Percentiles rank a stretch among this genome's conserved stretches.
Evolutionary conservation across 2,888 invertebrate species (phyloP).

Genomic region (Drosophila ezoana): DNA sequence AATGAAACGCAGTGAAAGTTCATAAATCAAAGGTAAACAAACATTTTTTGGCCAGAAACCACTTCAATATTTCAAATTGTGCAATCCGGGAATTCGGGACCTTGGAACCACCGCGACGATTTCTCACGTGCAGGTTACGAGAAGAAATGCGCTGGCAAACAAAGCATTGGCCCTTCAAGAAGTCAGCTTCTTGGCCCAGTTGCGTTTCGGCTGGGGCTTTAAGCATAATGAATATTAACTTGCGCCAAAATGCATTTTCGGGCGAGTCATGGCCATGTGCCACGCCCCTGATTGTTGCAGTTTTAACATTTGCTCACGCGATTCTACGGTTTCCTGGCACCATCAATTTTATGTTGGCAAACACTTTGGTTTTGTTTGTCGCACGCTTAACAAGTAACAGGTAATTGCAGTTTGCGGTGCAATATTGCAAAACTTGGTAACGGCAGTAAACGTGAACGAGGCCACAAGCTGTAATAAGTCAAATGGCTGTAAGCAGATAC

Average conservation of each 20-base stretch:
- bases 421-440: slow-evolving; percentile 53
- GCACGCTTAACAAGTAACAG: slow-evolving; percentile 56
- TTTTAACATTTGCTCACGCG: slow-evolving; percentile 48
- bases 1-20: slow-evolving; percentile 36
- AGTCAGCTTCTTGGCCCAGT: slow-evolving; percentile 17
- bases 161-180: slow-evolving; percentile 9
- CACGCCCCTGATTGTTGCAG: slow-evolving; percentile 32
- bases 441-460: slow-evolving; percentile 42
- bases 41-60: slow-evolving; percentile 54
- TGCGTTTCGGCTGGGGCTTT: slow-evolving; percentile 41
- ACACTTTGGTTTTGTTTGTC: slow-evolving; percentile 47
- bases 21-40: slow-evolving; percentile 55
- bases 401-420: slow-evolving; percentile 69
- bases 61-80: slow-evolving; percentile 69
- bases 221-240: slow-evolving; percentile 73
- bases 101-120: slow-evolving; percentile 19
- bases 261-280: slow-evolving; percentile 12
- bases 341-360: slow-evolving; percentile 64
- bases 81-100: not conserved
- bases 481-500: slow-evolving; percentile 9
- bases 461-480: slow-evolving; percentile 49
- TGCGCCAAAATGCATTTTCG: slow-evolving; percentile 58
- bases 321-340: slow-evolving; percentile 27
- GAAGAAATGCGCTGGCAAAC: slow-evolving; percentile 15
- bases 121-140: slow-evolving; percentile 33